Conservation (phyloP, 2,113 vertebrate genomes). For the Paramisgurnus dabryanus region DNA sequence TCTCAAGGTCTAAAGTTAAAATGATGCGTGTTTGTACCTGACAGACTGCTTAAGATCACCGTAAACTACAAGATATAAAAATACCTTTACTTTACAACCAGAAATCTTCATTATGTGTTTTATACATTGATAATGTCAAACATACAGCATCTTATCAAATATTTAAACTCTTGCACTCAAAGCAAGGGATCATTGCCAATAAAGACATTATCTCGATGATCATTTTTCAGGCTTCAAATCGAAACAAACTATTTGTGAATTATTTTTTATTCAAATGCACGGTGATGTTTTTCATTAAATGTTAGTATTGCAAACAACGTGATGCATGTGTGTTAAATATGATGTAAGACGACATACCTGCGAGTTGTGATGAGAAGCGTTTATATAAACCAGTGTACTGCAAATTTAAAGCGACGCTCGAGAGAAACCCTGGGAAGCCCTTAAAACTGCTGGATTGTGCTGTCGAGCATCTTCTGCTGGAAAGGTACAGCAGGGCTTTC, state of each 20-base stretch:
- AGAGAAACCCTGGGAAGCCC: background rate
- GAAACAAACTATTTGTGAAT: slow-evolving; percentile 3
- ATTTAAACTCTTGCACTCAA: slow-evolving; percentile 17
- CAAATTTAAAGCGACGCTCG: background rate
- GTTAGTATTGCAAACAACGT: background rate
- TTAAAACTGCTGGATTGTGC: background rate
- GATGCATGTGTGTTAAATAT: slow-evolving; percentile 14
- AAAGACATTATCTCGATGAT: background rate
- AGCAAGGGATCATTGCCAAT: slow-evolving; percentile 4
- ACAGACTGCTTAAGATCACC: no score
- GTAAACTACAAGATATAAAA: no score
- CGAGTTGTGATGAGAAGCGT: background rate
- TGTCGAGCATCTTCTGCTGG: background rate
- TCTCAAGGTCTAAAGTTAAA: no score
- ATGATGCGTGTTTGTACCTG: no score
- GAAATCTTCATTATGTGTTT: background rate
- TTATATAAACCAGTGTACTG: background rate
- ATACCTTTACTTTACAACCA: background rate
- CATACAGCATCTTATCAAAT: slow-evolving; percentile 24
- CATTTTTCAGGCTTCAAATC: background rate
- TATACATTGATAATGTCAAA: background rate
- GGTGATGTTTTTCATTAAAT: background rate
- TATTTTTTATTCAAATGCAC: background rate
- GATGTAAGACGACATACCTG: slow-evolving; percentile 3
- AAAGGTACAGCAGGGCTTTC: no score